These are phyloP conservation scores for Boloria selene DNA, from an alignment of 2,888 invertebrate genomes.

Conservation along the genomic window DNA sequence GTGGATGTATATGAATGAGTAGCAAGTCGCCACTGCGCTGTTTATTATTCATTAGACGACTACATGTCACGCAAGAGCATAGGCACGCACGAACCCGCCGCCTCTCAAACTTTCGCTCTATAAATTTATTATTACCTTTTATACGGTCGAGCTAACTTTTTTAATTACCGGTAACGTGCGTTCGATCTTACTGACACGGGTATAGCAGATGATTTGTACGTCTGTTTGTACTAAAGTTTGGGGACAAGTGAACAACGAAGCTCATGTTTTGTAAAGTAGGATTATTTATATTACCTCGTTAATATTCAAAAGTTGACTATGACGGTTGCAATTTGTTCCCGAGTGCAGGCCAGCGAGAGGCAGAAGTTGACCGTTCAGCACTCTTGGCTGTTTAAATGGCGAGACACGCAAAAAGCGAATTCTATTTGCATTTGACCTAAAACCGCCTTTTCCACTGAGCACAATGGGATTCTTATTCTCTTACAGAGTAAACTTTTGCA, in stretches of 20 bases:
- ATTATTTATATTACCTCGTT: slow-evolving; percentile 70
- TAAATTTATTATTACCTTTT: slow-evolving; percentile 48
- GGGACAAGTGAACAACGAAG: slow-evolving; percentile 19
- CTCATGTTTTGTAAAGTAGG: slow-evolving; percentile 47
- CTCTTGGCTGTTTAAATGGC: slow-evolving; percentile 48
- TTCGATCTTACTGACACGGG: slow-evolving; percentile 18
- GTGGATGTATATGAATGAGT: slow-evolving; percentile 78
- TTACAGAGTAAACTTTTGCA: slow-evolving; percentile 35
- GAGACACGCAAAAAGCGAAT: slow-evolving; percentile 71
- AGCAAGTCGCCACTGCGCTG: slow-evolving; percentile 72
- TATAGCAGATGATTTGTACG: not conserved
- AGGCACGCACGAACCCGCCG: slow-evolving; percentile 72
- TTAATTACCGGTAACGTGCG: slow-evolving; percentile 22
- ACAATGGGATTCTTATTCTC: slow-evolving; percentile 43
- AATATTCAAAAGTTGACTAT: slow-evolving; percentile 72
- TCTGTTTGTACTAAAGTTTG: slow-evolving; percentile 24
- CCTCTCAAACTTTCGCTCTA: slow-evolving; percentile 67
- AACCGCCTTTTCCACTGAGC: slow-evolving; percentile 59
- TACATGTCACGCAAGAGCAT: slow-evolving; percentile 75
- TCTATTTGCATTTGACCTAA: slow-evolving; percentile 77
- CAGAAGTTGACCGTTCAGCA: slow-evolving; percentile 1
- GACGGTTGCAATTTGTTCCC: slow-evolving; percentile 72
- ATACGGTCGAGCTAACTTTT: slow-evolving; percentile 29
- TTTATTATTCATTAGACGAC: slow-evolving; percentile 80
- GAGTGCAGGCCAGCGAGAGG: slow-evolving; percentile 41